phyloP scores from a whole-genome alignment of 2,888 invertebrate species.

The Amblyjoppa proteus region DNA sequence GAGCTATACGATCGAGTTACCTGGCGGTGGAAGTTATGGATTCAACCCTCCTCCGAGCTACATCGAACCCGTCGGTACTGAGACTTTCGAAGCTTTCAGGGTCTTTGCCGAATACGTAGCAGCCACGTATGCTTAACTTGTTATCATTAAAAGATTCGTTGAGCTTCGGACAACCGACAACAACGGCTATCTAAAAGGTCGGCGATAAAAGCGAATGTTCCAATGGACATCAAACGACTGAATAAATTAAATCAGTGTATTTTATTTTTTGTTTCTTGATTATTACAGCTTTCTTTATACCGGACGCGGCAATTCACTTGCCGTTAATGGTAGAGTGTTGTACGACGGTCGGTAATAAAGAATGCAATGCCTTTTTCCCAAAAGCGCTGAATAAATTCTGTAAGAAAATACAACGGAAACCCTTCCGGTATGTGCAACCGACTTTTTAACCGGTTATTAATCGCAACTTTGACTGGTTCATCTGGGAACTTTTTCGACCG shows the following conservation, averaged over 20 bases:
- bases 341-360: no score
- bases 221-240: neutral
- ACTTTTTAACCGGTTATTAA: no score
- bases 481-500: no score
- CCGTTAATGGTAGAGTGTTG: no score
- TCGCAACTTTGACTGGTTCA: no score
- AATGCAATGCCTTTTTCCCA: no score
- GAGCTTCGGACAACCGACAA: neutral
- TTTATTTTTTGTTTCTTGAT: neutral
- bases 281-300: neutral
- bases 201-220: neutral
- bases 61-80: slow-evolving; percentile 87
- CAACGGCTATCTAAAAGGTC: neutral
- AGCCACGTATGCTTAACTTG: slow-evolving; percentile 25
- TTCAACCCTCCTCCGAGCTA: slow-evolving; percentile 87
- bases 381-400: no score
- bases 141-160: neutral
- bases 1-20: slow-evolving; percentile 89
- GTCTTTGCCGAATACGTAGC: slow-evolving; percentile 85
- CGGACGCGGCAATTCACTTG: no score
- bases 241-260: neutral
- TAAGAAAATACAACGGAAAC: no score
- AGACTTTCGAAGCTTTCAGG: slow-evolving; percentile 88
- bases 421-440: no score
- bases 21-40: slow-evolving; percentile 86